phyloP scores from a whole-genome alignment of 2,797 vertebrate genomes.

The Danio kyathit region DNA sequence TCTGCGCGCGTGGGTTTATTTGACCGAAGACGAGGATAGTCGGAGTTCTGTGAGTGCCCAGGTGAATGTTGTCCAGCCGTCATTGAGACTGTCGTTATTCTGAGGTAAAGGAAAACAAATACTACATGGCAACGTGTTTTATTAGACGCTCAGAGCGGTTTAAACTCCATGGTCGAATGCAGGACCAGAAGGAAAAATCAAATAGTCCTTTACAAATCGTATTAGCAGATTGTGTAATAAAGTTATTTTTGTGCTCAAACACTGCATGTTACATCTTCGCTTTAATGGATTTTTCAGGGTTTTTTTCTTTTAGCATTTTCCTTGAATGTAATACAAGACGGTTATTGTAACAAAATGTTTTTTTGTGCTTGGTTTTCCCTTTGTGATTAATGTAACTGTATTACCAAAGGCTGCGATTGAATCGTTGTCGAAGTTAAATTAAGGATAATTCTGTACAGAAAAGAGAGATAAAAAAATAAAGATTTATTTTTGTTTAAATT shows the following conservation, averaged over 20 bases:
- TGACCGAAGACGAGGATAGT: constrained; percentile 63
- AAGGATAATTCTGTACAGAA: neutral
- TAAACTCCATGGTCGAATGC: neutral
- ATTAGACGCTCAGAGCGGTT: neutral
- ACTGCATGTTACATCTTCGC: neutral
- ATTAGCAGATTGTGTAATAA: neutral
- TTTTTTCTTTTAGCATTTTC: neutral
- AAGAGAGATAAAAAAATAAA: neutral
- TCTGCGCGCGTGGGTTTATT: constrained; percentile 57
- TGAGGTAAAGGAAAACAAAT: neutral
- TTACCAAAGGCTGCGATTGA: neutral
- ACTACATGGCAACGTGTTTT: neutral
- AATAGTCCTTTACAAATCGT: constrained; percentile 1
- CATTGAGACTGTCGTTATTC: constrained; percentile 2
- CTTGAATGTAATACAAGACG: neutral
- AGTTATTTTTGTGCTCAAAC: neutral
- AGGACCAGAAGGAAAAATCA: neutral
- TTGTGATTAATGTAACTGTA: constrained; percentile 5
- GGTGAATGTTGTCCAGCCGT: constrained; percentile 55
- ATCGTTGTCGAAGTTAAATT: constrained; percentile 4
- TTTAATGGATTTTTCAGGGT: neutral
- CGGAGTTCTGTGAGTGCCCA: constrained; percentile 50
- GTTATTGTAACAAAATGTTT: neutral
- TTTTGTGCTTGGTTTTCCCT: neutral
- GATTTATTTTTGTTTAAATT: neutral